Conservation (phyloP, 2,113 vertebrate species). For the Takifugu bimaculatus region DNA sequence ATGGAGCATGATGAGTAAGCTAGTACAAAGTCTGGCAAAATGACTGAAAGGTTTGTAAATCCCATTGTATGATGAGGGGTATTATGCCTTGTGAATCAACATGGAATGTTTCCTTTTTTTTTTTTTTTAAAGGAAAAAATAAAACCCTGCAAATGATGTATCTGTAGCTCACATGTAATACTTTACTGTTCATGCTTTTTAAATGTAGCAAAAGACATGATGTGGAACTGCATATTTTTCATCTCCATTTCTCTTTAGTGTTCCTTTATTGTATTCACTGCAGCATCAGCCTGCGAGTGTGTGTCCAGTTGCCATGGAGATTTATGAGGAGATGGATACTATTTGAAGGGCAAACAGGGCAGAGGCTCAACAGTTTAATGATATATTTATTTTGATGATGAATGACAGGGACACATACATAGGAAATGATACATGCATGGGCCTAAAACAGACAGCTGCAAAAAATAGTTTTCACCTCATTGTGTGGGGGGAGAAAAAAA, state of each 20-base stretch:
- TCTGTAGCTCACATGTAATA: too few species aligned
- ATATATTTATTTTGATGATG: too few species aligned
- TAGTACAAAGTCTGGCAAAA: neutral
- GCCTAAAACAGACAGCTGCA: too few species aligned
- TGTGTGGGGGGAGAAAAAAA: too few species aligned
- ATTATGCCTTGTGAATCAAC: neutral
- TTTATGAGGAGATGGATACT: slow-evolving; percentile 42
- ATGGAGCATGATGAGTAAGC: neutral
- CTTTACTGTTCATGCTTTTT: too few species aligned
- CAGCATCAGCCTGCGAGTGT: slow-evolving; percentile 41
- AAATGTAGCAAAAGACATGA: too few species aligned
- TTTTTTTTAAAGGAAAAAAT: slow-evolving; percentile 1
- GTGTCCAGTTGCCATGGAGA: slow-evolving; percentile 55
- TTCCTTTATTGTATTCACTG: slow-evolving; percentile 40
- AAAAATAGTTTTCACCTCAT: too few species aligned
- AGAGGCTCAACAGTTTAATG: slow-evolving; percentile 17
- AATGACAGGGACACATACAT: too few species aligned
- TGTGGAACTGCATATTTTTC: slow-evolving; percentile 1
- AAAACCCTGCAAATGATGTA: neutral
- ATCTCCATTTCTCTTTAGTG: slow-evolving; percentile 46
- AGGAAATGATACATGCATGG: too few species aligned
- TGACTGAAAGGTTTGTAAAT: slow-evolving; percentile 14
- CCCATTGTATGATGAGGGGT: neutral
- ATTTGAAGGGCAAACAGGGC: slow-evolving; percentile 56
- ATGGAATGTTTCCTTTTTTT: neutral